Conservation (phyloP, 2,797 vertebrate species). For the Hemitrygon akajei region DNA sequence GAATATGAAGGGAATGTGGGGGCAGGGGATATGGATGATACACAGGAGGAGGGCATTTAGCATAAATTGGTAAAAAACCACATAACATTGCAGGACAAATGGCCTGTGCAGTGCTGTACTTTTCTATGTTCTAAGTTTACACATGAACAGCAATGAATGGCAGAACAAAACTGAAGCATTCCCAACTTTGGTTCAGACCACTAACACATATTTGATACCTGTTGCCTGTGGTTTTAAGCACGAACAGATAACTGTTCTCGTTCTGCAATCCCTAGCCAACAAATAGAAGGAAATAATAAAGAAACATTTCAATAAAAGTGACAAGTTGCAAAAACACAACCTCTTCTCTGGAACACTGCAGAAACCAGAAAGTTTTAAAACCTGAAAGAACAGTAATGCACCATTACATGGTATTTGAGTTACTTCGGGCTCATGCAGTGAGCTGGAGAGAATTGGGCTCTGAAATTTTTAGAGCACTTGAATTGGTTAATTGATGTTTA, state of each 20-base stretch:
- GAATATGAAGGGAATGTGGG: too few relatives aligned
- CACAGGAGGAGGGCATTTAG: too few relatives aligned
- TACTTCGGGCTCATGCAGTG: too few relatives aligned
- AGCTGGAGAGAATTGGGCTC: too few relatives aligned
- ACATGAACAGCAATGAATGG: background rate
- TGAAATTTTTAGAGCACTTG: too few relatives aligned
- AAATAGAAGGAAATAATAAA: background rate
- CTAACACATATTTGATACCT: background rate
- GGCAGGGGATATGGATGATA: too few relatives aligned
- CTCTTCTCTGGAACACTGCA: background rate
- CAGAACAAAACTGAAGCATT: too few relatives aligned
- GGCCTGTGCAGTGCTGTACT: too few relatives aligned
- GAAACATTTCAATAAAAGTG: background rate
- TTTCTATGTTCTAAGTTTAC: background rate
- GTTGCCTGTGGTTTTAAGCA: background rate
- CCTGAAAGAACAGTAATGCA: background rate
- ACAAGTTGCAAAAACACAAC: background rate
- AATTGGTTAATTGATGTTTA: too few relatives aligned
- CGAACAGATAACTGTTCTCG: background rate
- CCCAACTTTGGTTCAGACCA: background rate
- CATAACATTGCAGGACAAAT: too few relatives aligned
- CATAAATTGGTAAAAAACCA: too few relatives aligned
- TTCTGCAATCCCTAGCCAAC: constrained; percentile 5
- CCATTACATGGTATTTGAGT: background rate
- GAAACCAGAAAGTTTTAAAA: background rate